Base-by-base conservation (phyloP, 2,888 invertebrate species). In the Norana najaformis region DNA sequence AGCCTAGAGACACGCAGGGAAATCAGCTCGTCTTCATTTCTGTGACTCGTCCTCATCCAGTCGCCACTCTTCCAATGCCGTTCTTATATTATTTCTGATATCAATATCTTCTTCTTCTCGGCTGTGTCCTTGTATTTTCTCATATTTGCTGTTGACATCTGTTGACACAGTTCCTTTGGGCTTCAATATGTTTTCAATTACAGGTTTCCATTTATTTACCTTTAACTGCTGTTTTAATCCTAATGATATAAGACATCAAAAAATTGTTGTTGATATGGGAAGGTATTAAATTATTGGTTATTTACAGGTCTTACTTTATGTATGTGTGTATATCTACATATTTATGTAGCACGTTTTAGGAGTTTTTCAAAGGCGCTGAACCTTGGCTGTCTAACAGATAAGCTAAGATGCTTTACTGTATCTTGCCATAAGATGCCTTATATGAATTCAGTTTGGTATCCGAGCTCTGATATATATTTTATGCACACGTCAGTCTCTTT, bases 241-340 rank as follows among this genome's bases (percentile, higher is more conserved):
- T 23, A 47, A 47, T 47, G 23, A 47, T 23, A 23, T 23, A 23
- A 47, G 47, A 8, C 16, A 13, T 8, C n/a, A 69, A 8, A n/a
- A 11, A n/a, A n/a, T 13, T 69, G 13, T n/a, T 69, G 69, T 69
- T n/a, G n/a, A n/a, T 69, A n/a, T n/a, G n/a, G n/a, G 30, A 30
- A n/a, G 69, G 6, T 16, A n/a, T n/a, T n/a, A n/a, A n/a, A n/a
- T n/a, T n/a, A n/a, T n/a, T n/a, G n/a, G n/a, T n/a, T n/a, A n/a
- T n/a, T n/a, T n/a, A n/a, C n/a, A n/a, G 13, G 18, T 16, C n/a
- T 89, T 90, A 90, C 90, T 95, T 95, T 91, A 23, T 18, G 16
- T 23, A 23, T 47, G 47, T 47, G 0, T 47, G 47, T 47, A 23
- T 3, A 23, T 23, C 23, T 47, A 23, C 47, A 47, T 47, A 23